Base-by-base conservation (phyloP, 2,797 vertebrate species). In the Cuculus canorus region DNA sequence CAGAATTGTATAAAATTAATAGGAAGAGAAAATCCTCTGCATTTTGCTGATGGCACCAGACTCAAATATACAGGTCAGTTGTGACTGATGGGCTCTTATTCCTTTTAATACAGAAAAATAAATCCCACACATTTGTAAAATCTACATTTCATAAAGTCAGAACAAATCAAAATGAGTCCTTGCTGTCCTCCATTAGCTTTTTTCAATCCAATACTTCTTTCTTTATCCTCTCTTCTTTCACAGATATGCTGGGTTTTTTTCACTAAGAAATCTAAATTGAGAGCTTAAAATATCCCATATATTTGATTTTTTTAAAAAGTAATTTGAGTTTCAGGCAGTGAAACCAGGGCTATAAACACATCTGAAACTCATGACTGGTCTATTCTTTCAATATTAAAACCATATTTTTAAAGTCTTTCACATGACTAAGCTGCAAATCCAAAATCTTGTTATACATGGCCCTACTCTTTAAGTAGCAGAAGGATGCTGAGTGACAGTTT, bases 331-430 rank as follows among this genome's bases (percentile, higher is more conserved):
- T 77, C 41, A 86, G 73, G 33, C n/a, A 86, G 35, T 48, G 35
- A 88, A 76, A 27, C 39, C 78, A 95, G 72, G 75, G 43, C 53
- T 89, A 87, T 91, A 85, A 93, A 61, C 33, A 57, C 13, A 57
- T 63, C 27, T 66, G 65, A 93, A 92, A 94, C 30, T 90, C 90
- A 86, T 14, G n/a, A 72, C 52, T 37, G 85, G 18, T 37, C 71
- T 90, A 78, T 76, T 81, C 79, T 94, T 94, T 87, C 78, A 81
- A 48, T 93, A 94, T 89, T 95, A 94, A 96, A 93, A 56, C 59
- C 28, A 52, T 92, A 92, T 95, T 94, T 96, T 92, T 80, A 41
- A 93, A 83, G 68, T 63, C 43, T n/a, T 96, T 82, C 92, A 83
- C 39, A 92, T 73, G 80, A 94, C 56, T 87, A 82, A 70, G 17